Base-by-base conservation (phyloP, 35 echinoderm and acorn worm species). In the Heliocidaris tuberculata region DNA sequence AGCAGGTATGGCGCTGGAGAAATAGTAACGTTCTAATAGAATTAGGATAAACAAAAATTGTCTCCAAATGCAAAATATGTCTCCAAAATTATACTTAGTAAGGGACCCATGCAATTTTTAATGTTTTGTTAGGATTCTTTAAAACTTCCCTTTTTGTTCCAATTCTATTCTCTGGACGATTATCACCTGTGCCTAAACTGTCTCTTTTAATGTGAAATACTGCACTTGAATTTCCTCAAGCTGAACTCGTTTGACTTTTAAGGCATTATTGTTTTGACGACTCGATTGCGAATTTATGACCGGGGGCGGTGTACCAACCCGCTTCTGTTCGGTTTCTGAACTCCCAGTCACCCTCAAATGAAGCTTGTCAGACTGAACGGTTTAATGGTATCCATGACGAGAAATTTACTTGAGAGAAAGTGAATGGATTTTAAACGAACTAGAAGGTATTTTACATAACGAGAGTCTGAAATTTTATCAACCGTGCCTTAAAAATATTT, bases 191-290 rank as follows among this genome's bases (percentile, higher is more conserved):
- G 52, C 52, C 52, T 56, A 56, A 56, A 56, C 52, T 56, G 65
- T 78, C 65, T 78, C 65, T 27, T 78, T 78, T n/a, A 78, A 24
- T 78, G 65, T 78, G 7, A 78, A 78, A 78, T 78, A 78, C 27
- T 24, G 27, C 7, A 78, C 27, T 78, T n/a, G 19, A 78, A 15
- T 56, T 78, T n/a, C 4, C 65, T 78, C 19, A 78, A 27, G 65
- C 65, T 78, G 65, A 78, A 78, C 65, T 78, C 65, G 27, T 78
- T 78, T 78, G 65, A 78, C 65, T 78, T 78, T 24, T 78, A 78
- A 78, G 27, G 19, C 21, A 27, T 27, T 78, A 78, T 78, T 78
- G 65, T 78, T 78, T 78, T 78, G 65, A 78, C 65, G 65, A 78
- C 21, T 78, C 65, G 65, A n/a, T 78, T 27, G 65, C 65, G 27